These are phyloP conservation scores for Anagrus nilaparvatae DNA, from an alignment of 1,140 invertebrate species.

Conservation along the genomic window DNA sequence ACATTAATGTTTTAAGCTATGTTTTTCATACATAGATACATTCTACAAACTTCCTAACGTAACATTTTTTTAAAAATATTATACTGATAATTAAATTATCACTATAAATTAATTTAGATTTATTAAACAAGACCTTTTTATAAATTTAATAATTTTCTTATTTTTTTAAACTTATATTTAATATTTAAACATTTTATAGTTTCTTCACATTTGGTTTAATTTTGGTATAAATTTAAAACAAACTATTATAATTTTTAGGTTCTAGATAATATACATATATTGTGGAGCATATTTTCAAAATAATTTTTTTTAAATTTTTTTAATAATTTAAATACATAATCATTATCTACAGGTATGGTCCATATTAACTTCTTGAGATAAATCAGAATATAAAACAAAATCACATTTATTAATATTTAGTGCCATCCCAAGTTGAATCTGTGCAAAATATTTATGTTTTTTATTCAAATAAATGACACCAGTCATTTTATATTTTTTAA, in stretches of 20 bases:
- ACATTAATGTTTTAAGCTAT: background rate
- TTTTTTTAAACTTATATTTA: conserved; percentile 2
- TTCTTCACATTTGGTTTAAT: no score
- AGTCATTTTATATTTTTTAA: no score
- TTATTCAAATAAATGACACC: no score
- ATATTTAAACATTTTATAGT: no score
- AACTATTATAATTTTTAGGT: no score
- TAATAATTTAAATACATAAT: conserved; percentile 7
- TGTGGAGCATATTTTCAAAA: conserved; percentile 16
- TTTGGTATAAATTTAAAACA: no score
- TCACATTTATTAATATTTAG: conserved; percentile 13
- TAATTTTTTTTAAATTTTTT: conserved; percentile 9
- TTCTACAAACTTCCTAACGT: no score
- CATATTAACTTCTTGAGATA: conserved; percentile 2
- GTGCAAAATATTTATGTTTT: conserved; percentile 15
- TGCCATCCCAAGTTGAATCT: conserved; percentile 14
- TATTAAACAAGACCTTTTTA: no score
- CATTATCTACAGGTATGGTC: conserved; percentile 8
- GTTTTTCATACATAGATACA: background rate
- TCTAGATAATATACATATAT: conserved; percentile 10
- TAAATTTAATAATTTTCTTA: conserved; percentile 6
- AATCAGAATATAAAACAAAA: conserved; percentile 14
- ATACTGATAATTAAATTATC: no score
- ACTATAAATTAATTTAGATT: no score
- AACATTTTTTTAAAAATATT: no score